Evolutionary conservation across 2,888 invertebrate species (phyloP).

Genomic region (Drosophila aldrichi): DNA sequence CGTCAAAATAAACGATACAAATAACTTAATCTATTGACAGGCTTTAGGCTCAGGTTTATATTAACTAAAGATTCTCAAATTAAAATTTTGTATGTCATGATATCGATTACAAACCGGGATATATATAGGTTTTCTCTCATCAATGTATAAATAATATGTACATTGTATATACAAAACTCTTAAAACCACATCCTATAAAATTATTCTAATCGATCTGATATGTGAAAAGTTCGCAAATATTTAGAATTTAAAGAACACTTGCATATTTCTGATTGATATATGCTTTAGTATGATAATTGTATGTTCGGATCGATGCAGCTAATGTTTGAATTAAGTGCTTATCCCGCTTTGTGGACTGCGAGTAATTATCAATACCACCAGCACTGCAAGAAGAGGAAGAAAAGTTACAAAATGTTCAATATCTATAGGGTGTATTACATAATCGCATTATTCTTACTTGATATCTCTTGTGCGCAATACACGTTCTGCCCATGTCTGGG

Average conservation of each 20-base stretch:
- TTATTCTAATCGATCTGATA: conserved; percentile 52
- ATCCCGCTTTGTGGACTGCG: conserved; percentile 85
- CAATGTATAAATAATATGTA: conserved; percentile 49
- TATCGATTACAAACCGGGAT: conserved; percentile 29
- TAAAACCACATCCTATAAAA: conserved; percentile 57
- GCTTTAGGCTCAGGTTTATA: conserved; percentile 4
- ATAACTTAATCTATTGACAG: conserved; percentile 48
- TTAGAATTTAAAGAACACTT: conserved; percentile 82
- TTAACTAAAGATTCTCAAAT: conserved; percentile 7
- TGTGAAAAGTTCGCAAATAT: conserved; percentile 37
- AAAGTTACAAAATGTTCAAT: background rate
- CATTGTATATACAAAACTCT: conserved; percentile 60
- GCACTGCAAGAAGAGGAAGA: conserved; percentile 61
- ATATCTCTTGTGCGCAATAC: conserved; percentile 89
- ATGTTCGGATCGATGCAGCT: conserved; percentile 89
- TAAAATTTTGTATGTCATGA: conserved; percentile 22
- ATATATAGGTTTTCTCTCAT: conserved; percentile 17
- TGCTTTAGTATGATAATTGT: conserved; percentile 91
- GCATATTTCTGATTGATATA: conserved; percentile 91
- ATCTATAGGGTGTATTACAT: background rate
- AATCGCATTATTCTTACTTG: conserved; percentile 66
- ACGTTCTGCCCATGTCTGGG: conserved; percentile 95
- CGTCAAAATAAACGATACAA: conserved; percentile 20
- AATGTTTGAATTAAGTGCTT: conserved; percentile 88
- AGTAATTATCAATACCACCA: conserved; percentile 70